Evolutionary conservation across 2,888 invertebrate species (phyloP).

Genomic region (Thymelicus acteon): DNA sequence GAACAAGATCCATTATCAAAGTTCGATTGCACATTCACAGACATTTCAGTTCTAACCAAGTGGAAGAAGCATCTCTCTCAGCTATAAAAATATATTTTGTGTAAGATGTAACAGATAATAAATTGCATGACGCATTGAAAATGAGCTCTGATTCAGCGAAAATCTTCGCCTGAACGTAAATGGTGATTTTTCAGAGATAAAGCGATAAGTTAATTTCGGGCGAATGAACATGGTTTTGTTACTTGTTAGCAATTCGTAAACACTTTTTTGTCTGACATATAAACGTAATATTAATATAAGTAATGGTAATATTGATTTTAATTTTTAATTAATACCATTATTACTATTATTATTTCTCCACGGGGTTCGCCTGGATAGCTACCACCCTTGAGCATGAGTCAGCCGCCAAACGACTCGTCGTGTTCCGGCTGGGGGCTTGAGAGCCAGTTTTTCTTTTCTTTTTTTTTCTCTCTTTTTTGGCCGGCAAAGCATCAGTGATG

Average conservation of each 20-base stretch:
- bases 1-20: background rate
- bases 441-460: too few relatives aligned
- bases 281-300: too few relatives aligned
- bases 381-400: too few relatives aligned
- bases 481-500: too few relatives aligned
- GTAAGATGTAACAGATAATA: slow-evolving; percentile 17
- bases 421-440: too few relatives aligned
- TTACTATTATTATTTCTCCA: too few relatives aligned
- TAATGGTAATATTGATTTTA: too few relatives aligned
- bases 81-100: slow-evolving; percentile 9
- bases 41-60: background rate
- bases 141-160: slow-evolving; percentile 25
- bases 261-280: background rate
- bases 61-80: background rate
- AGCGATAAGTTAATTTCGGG: slow-evolving; percentile 7
- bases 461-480: too few relatives aligned
- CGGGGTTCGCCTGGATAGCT: too few relatives aligned
- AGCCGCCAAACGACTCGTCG: too few relatives aligned
- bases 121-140: slow-evolving; percentile 19
- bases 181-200: slow-evolving; percentile 13
- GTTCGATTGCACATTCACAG: background rate
- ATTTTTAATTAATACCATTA: too few relatives aligned
- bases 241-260: background rate
- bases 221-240: background rate
- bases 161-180: slow-evolving; percentile 1